Conservation (phyloP, 2,888 invertebrate genomes). For the Dasysyrphus albostriatus region DNA sequence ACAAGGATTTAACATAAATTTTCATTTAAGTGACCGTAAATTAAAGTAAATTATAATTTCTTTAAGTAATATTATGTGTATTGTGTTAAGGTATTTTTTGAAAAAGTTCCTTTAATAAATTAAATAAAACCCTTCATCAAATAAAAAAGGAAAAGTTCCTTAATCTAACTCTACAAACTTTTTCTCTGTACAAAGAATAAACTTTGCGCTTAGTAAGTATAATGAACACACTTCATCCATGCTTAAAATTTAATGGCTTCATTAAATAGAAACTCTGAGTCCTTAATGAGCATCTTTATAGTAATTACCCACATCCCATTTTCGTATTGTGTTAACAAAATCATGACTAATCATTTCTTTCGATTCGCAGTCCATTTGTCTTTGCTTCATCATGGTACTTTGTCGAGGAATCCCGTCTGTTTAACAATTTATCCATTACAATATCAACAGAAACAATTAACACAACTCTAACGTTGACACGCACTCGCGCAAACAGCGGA, state of each 20-base stretch:
- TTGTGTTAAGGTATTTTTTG: not conserved
- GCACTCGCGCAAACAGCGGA: conserved; percentile 13
- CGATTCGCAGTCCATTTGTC: conserved; percentile 19
- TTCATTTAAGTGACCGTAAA: too few species aligned
- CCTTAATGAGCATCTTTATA: conserved; percentile 34
- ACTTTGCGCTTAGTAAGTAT: conserved; percentile 1
- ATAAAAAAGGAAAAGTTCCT: not conserved
- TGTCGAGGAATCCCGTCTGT: conserved; percentile 38
- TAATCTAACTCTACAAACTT: not conserved
- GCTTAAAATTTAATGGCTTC: conserved; percentile 38
- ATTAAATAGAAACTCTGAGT: conserved; percentile 16
- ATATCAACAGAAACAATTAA: conserved; percentile 65
- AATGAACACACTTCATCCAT: conserved; percentile 2
- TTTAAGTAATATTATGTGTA: not conserved
- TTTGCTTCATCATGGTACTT: conserved; percentile 30
- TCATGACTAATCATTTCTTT: conserved; percentile 52
- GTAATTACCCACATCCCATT: conserved; percentile 53
- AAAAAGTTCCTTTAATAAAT: not conserved
- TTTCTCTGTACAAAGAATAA: not conserved
- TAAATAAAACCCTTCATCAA: not conserved
- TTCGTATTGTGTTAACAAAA: conserved; percentile 28
- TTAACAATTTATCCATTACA: conserved; percentile 16
- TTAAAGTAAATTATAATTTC: too few species aligned
- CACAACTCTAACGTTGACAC: conserved; percentile 52
- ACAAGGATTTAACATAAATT: too few species aligned